phyloP scores from a whole-genome alignment of 2,888 invertebrate genomes.

The Patella ulyssiponensis region DNA sequence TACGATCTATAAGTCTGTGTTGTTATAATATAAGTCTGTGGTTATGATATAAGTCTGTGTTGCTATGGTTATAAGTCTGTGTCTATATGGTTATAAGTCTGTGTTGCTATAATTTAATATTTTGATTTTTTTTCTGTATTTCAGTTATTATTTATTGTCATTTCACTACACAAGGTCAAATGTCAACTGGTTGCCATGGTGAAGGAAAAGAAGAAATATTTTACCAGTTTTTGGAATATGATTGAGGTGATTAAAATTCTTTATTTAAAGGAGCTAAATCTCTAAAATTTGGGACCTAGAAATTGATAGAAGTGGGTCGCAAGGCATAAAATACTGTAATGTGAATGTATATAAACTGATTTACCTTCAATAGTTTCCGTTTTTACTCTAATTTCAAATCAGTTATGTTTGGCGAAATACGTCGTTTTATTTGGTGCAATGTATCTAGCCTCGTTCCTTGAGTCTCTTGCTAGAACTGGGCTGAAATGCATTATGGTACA shows the following conservation, averaged over 20 bases:
- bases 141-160: slow-evolving; percentile 65
- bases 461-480: too few species aligned
- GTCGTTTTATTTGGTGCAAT: too few species aligned
- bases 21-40: not conserved
- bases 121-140: slow-evolving; percentile 22
- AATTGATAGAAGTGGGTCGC: too few species aligned
- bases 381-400: too few species aligned
- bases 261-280: too few species aligned
- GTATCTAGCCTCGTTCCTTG: too few species aligned
- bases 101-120: not conserved
- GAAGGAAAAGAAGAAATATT: slow-evolving; percentile 48
- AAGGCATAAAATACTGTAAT: too few species aligned
- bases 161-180: slow-evolving; percentile 57
- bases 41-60: not conserved
- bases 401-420: too few species aligned
- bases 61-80: not conserved
- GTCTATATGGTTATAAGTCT: not conserved
- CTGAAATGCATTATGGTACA: too few species aligned
- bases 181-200: slow-evolving; percentile 48
- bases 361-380: too few species aligned
- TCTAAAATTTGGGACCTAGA: too few species aligned
- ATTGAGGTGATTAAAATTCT: slow-evolving; percentile 52
- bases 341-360: too few species aligned
- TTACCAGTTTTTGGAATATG: slow-evolving; percentile 63
- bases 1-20: not conserved